These are phyloP conservation scores for Erannis defoliaria DNA, from an alignment of 2,888 invertebrate species.

Conservation along the genomic window DNA sequence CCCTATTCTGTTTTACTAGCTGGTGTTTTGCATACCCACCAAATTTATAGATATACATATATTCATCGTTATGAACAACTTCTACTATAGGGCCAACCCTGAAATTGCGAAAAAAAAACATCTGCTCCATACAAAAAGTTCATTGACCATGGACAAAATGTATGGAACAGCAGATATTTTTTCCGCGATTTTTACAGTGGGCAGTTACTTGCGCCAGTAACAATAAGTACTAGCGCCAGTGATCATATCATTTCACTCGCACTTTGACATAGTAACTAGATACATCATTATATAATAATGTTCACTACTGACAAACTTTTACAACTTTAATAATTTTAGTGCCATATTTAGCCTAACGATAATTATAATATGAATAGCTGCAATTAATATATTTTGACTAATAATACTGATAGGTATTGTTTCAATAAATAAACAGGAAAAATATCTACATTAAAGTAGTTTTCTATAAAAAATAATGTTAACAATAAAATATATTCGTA, in stretches of 20 bases:
- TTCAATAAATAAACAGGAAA: neutral
- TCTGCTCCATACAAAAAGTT: too few species aligned
- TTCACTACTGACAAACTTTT: constrained; percentile 23
- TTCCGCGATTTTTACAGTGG: too few species aligned
- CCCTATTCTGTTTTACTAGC: too few species aligned
- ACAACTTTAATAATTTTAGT: constrained; percentile 30
- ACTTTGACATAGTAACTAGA: neutral
- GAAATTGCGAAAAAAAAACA: too few species aligned
- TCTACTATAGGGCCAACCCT: too few species aligned
- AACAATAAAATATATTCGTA: neutral
- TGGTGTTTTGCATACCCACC: too few species aligned
- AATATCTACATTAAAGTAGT: neutral
- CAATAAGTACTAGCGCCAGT: neutral
- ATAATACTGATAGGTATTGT: constrained; percentile 39
- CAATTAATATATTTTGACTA: constrained; percentile 16
- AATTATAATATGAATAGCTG: constrained; percentile 22
- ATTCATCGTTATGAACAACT: too few species aligned
- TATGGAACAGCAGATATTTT: too few species aligned
- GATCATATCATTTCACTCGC: neutral
- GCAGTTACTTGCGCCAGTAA: neutral
- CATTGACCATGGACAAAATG: too few species aligned
- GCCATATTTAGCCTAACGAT: constrained; percentile 27
- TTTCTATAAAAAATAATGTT: neutral
- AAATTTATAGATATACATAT: too few species aligned
- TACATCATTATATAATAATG: neutral